These are phyloP conservation scores for Sebastes minor DNA, from an alignment of 2,797 vertebrate genomes.

Conservation along the genomic window DNA sequence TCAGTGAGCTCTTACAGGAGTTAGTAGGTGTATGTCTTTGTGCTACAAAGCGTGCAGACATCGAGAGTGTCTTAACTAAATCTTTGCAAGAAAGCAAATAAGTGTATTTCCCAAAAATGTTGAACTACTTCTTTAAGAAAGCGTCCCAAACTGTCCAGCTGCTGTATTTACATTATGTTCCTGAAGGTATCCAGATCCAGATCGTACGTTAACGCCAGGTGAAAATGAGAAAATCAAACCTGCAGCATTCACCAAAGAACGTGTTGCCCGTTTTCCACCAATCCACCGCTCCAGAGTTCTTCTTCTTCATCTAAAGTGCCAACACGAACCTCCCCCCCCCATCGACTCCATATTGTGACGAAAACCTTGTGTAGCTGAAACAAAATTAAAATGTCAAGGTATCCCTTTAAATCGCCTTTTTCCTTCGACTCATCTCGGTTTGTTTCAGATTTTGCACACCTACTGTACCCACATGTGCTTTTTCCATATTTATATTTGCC, in stretches of 20 bases:
- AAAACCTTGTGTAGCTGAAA: neutral
- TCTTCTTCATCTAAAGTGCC: constrained; percentile 22
- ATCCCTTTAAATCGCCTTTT: constrained; percentile 52
- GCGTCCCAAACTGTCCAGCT: neutral
- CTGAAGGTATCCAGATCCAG: neutral
- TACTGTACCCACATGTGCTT: constrained; percentile 49
- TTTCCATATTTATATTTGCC: constrained; percentile 52
- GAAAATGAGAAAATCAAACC: neutral
- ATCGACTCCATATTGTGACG: neutral
- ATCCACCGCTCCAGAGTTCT: neutral
- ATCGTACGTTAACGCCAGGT: neutral
- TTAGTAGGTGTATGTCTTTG: too few species aligned
- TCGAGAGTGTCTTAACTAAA: too few species aligned
- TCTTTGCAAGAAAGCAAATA: neutral
- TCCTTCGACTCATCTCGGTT: neutral
- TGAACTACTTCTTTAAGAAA: neutral
- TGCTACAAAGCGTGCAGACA: too few species aligned
- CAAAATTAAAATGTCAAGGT: constrained; percentile 42
- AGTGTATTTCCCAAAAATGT: neutral
- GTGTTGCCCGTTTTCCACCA: neutral
- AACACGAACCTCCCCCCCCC: neutral
- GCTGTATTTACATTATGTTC: neutral
- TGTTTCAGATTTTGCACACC: constrained; percentile 69
- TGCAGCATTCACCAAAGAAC: constrained; percentile 10
- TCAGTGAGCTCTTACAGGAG: too few species aligned